Percentiles rank a stretch among this genome's conserved stretches.
Evolutionary conservation across 2,888 invertebrate species (phyloP).

Genomic region (Drosophila suboccidentalis): DNA sequence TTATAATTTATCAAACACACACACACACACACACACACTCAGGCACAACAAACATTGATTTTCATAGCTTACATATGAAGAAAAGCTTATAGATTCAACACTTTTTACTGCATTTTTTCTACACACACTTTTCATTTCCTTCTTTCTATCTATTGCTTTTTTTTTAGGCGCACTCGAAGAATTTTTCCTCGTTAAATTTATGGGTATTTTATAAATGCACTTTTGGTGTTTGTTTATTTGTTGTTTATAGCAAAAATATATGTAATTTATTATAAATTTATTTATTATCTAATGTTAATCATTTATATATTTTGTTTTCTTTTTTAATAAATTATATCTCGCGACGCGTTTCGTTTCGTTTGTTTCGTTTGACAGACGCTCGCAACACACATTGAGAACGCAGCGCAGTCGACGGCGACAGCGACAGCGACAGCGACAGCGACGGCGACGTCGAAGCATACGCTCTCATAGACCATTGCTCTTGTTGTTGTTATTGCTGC

Average conservation of each 20-base stretch:
- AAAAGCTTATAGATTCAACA: conserved; percentile 46
- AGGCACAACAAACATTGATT: conserved; percentile 56
- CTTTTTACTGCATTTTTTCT: conserved; percentile 32
- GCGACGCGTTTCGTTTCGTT: conserved; percentile 67
- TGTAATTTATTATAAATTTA: conserved; percentile 27
- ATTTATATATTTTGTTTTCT: conserved; percentile 24
- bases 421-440: no score
- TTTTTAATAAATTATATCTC: conserved; percentile 36
- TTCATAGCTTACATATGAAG: conserved; percentile 61
- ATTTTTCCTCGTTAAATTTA: conserved; percentile 14
- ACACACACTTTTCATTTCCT: background rate
- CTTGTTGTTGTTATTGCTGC: conserved; percentile 18
- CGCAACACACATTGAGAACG: conserved; percentile 47
- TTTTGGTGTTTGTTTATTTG: conserved; percentile 61
- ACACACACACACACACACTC: conserved; percentile 12
- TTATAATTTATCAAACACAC: conserved; percentile 50
- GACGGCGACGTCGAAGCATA: conserved; percentile 9
- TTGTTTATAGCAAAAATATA: conserved; percentile 69
- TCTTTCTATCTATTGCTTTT: conserved; percentile 40
- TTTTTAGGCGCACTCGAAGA: conserved; percentile 33
- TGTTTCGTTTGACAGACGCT: conserved; percentile 63
- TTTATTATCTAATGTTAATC: conserved; percentile 31
- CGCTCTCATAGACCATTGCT: conserved; percentile 25
- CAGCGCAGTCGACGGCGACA: conserved; percentile 14
- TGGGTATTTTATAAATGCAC: conserved; percentile 66